Conservation (phyloP, 2,888 invertebrate genomes). For the Carpatolechia fugitivella region DNA sequence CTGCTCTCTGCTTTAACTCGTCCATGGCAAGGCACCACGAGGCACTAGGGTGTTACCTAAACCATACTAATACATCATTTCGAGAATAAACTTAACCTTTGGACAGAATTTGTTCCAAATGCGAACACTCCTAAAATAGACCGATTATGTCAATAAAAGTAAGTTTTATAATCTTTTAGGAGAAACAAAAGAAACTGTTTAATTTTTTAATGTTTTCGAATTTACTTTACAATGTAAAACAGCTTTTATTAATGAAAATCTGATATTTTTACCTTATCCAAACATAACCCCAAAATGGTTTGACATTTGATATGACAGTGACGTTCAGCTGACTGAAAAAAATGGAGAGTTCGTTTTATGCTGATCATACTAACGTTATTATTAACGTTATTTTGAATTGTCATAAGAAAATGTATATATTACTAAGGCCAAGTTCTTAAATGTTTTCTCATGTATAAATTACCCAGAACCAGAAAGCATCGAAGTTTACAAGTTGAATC, state of each 20-base stretch:
- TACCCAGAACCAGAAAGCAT: too few species aligned
- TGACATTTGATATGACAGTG: slow-evolving; percentile 33
- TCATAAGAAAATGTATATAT: too few species aligned
- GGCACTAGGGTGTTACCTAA: slow-evolving; percentile 45
- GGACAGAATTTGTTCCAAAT: slow-evolving; percentile 67
- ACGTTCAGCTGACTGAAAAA: slow-evolving; percentile 28
- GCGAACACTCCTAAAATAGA: slow-evolving; percentile 67
- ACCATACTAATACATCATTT: slow-evolving; percentile 50
- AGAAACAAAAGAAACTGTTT: not conserved
- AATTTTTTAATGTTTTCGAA: not conserved
- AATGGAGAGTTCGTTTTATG: too few species aligned
- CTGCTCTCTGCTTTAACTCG: slow-evolving; percentile 65
- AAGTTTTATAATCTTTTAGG: too few species aligned
- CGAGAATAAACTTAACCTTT: slow-evolving; percentile 72
- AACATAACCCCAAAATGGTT: slow-evolving; percentile 50
- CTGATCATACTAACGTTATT: too few species aligned
- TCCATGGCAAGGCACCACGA: slow-evolving; percentile 60
- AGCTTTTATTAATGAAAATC: slow-evolving; percentile 5
- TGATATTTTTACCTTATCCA: slow-evolving; percentile 39
- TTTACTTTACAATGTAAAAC: not conserved
- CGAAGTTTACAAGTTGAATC: too few species aligned
- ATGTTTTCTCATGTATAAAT: too few species aligned
- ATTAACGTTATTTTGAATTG: too few species aligned
- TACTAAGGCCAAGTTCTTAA: too few species aligned
- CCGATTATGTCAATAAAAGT: slow-evolving; percentile 42